A percentile compares a stretch with the other conserved stretches of the same genome.
Evolutionary conservation across 1,140 invertebrate species (phyloP).

Genomic region (Musca domestica): DNA sequence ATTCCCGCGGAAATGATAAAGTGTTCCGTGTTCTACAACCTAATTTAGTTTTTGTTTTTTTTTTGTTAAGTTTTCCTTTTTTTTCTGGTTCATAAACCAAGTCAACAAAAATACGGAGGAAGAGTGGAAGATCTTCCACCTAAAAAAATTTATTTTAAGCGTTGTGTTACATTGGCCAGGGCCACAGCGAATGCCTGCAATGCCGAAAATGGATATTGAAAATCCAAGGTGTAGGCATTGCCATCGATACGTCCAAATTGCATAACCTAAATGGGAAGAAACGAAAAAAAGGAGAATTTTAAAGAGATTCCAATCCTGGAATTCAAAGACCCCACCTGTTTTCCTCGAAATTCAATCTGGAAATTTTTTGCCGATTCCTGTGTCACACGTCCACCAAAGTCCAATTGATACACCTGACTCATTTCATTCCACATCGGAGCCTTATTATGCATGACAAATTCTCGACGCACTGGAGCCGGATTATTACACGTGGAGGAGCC

Average conservation of each 20-base stretch:
- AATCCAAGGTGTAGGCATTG: slow-evolving; percentile 97
- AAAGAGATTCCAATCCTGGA: neutral
- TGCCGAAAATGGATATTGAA: slow-evolving; percentile 98
- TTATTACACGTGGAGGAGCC: slow-evolving; percentile 51
- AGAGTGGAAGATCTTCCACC: no score
- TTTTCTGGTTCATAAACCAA: no score
- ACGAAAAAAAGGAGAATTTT: neutral
- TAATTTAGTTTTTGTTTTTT: no score
- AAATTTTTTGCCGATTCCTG: slow-evolving; percentile 99
- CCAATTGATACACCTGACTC: slow-evolving; percentile 97
- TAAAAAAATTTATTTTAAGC: slow-evolving; percentile 75
- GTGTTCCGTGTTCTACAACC: no score
- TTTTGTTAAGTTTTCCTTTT: no score
- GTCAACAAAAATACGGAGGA: no score
- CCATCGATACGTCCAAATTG: slow-evolving; percentile 98
- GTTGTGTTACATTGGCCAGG: slow-evolving; percentile 96
- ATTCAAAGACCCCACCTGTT: slow-evolving; percentile 70
- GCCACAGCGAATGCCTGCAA: slow-evolving; percentile 98
- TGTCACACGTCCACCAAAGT: slow-evolving; percentile 98
- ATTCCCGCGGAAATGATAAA: no score
- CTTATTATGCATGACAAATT: slow-evolving; percentile 98
- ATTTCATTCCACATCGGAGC: slow-evolving; percentile 99
- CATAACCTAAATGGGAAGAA: slow-evolving; percentile 77
- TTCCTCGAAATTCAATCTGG: slow-evolving; percentile 96
- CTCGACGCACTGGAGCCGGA: slow-evolving; percentile 61